These are phyloP conservation scores for Polypterus senegalus DNA, from an alignment of 2,113 vertebrate species.

Conservation along the genomic window DNA sequence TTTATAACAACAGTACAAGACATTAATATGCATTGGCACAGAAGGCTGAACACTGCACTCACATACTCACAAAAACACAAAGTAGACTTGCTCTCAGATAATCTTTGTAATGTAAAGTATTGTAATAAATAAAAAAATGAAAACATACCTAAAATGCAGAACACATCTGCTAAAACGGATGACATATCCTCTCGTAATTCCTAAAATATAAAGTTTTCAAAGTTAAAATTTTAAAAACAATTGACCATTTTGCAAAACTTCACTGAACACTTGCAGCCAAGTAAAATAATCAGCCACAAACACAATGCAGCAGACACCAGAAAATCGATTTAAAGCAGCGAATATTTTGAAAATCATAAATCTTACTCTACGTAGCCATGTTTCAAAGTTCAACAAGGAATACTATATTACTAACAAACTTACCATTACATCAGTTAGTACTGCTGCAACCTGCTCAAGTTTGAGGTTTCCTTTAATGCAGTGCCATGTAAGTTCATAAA, in stretches of 20 bases:
- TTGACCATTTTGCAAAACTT: background rate
- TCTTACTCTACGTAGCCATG: too few species aligned
- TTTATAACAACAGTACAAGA: background rate
- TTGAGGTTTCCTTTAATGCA: slow-evolving; percentile 86
- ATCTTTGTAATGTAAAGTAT: background rate
- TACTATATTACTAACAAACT: slow-evolving; percentile 14
- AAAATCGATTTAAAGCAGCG: too few species aligned
- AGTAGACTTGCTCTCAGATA: too few species aligned
- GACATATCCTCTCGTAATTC: slow-evolving; percentile 88
- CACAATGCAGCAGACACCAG: too few species aligned
- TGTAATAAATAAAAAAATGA: background rate
- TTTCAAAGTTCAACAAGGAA: too few species aligned
- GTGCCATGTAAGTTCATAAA: slow-evolving; percentile 86
- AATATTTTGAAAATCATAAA: too few species aligned
- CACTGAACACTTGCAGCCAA: background rate
- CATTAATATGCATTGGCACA: background rate
- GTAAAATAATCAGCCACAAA: too few species aligned
- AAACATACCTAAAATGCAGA: slow-evolving; percentile 80
- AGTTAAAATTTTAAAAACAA: background rate
- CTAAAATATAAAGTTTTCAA: slow-evolving; percentile 39
- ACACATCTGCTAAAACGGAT: slow-evolving; percentile 95
- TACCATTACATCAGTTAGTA: slow-evolving; percentile 86
- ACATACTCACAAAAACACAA: too few species aligned
- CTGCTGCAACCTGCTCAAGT: slow-evolving; percentile 73
- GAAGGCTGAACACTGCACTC: too few species aligned